Evolutionary conservation across 1,140 invertebrate species (phyloP), one percentile per base, ranked within the genome.

Genomic region (Macrocentrus cingulum): DNA sequence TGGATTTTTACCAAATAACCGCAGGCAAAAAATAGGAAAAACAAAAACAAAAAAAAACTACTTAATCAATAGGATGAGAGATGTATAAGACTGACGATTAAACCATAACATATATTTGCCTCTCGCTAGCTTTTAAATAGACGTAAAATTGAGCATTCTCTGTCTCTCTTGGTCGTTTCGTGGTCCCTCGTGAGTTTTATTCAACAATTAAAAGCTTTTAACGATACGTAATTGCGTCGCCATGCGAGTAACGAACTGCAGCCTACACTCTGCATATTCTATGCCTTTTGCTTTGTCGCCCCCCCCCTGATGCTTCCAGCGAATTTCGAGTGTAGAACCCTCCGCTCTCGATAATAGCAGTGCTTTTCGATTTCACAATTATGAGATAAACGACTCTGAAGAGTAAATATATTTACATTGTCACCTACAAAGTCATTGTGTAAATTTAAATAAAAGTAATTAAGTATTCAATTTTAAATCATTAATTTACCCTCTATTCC

Each of bases 131-230:
- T 32, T 37, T 18, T 11, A 11, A 20, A 52, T 16, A 41, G 37
- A 53, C 39, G 39, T n/a, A 54, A 23, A 42, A 54, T 54, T 44
- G 41, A 44, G 16, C 18, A 8, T 22, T 54, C 51, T n/a, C n/a
- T n/a, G n/a, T n/a, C n/a, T n/a, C n/a, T n/a, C n/a, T n/a, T n/a
- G n/a, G n/a, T n/a, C n/a, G n/a, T n/a, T n/a, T n/a, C n/a, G n/a
- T n/a, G n/a, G 39, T 54, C 39, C 37, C 15, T 15, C 8, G 36
- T n/a, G 37, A 22, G 39, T 42, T 54, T 54, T 54, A 54, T 37
- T 37, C 23, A 44, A 54, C 51, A 54, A 54, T 54, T 54, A 54
- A 54, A 54, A 54, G 37, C 51, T 54, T 54, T 54, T 37, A 42
- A 54, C 51, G 51, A 37, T 54, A 23, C 51, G 25, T 22, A 54